Percentiles rank a stretch among this genome's conserved stretches.
phyloP scores from a whole-genome alignment of 2,113 vertebrate species.

The Dipodomys spectabilis region DNA sequence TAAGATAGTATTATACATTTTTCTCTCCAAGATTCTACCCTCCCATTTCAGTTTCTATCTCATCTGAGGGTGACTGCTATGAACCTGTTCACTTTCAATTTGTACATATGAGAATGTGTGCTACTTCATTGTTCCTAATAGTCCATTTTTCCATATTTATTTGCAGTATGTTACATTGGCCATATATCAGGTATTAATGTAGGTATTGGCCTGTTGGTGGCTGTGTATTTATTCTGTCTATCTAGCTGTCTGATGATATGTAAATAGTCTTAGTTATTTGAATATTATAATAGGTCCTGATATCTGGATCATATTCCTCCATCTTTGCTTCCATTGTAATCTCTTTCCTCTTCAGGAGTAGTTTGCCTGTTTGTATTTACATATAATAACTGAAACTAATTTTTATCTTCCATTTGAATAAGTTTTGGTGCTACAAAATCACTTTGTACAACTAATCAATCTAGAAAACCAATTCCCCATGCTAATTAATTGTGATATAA shows the following conservation, averaged over 20 bases:
- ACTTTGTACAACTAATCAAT: too few species aligned
- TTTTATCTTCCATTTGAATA: not conserved
- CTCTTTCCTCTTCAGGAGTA: not conserved
- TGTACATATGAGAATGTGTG: not conserved
- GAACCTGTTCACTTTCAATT: not conserved
- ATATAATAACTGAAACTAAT: not conserved
- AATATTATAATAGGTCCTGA: too few species aligned
- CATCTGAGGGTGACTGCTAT: not conserved
- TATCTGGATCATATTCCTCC: not conserved
- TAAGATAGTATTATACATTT: not conserved
- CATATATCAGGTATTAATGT: not conserved
- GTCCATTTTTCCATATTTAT: not conserved
- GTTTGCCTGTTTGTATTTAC: not conserved
- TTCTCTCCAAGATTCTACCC: not conserved
- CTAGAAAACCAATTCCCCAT: too few species aligned
- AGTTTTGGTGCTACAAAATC: not conserved
- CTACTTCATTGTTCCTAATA: not conserved
- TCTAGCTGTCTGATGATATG: not conserved
- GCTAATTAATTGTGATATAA: too few species aligned
- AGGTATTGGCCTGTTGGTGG: not conserved
- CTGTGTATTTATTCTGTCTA: not conserved
- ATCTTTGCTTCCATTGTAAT: not conserved
- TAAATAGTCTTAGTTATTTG: too few species aligned
- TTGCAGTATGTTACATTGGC: not conserved
- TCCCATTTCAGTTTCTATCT: not conserved